These are phyloP conservation scores for Neocrepidodera transversa DNA, from an alignment of 2,888 invertebrate genomes.

Conservation along the genomic window DNA sequence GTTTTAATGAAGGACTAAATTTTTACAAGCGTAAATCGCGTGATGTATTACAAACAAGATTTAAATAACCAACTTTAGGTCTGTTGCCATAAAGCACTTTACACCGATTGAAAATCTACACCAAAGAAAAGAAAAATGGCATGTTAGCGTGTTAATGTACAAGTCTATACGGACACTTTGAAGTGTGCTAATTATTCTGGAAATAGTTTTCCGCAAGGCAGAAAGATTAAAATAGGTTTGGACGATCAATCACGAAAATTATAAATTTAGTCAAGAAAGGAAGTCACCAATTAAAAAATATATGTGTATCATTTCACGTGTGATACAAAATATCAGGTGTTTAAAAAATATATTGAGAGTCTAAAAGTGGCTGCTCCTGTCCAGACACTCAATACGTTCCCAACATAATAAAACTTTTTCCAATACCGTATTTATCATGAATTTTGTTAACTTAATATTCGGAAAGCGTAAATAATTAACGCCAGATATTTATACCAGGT, in stretches of 20 bases:
- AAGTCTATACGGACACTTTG: no score
- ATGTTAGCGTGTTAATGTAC: constrained; percentile 12
- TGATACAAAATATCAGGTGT: no score
- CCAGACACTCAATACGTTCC: constrained; percentile 15
- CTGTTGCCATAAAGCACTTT: constrained; percentile 12
- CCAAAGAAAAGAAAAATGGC: constrained; percentile 16
- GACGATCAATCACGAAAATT: constrained; percentile 2
- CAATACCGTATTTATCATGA: constrained; percentile 27
- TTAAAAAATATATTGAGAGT: no score
- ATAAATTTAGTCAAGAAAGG: not conserved
- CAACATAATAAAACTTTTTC: constrained; percentile 24
- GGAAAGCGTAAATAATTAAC: constrained; percentile 25
- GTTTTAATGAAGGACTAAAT: constrained; percentile 3
- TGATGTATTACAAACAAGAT: constrained; percentile 9
- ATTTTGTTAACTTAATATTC: constrained; percentile 28
- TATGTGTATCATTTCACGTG: no score
- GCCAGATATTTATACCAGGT: constrained; percentile 25
- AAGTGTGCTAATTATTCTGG: not conserved
- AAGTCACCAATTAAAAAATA: not conserved
- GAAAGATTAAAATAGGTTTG: constrained; percentile 12
- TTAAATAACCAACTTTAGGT: constrained; percentile 2
- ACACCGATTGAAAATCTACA: constrained; percentile 19
- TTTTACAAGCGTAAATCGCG: constrained; percentile 11
- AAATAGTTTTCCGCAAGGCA: not conserved
- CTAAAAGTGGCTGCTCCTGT: not conserved